A percentile compares a stretch with the other conserved stretches of the same genome.
Conservation (phyloP, 1,140 invertebrate genomes). For the Amphibalanus amphitrite region DNA sequence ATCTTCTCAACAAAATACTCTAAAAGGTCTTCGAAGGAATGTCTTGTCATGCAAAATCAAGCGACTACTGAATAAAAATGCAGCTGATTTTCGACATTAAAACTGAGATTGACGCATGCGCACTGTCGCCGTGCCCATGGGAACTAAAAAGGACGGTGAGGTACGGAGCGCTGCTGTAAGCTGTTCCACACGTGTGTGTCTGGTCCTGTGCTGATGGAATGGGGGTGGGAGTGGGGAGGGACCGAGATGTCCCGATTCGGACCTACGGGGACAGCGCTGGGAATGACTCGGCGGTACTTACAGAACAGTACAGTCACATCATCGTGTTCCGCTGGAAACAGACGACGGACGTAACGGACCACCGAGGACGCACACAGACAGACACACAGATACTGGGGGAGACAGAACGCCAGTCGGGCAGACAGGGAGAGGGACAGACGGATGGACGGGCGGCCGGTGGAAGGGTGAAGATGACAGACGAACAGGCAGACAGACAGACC, state of each 20-base stretch:
- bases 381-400: neutral
- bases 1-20: neutral
- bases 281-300: neutral
- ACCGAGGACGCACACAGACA: neutral
- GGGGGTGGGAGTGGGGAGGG: too few relatives aligned
- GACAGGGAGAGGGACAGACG: neutral
- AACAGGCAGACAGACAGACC: neutral
- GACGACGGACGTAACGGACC: neutral
- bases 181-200: neutral
- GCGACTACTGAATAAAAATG: neutral
- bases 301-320: conserved; percentile 9
- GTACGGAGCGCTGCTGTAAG: neutral
- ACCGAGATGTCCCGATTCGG: too few relatives aligned
- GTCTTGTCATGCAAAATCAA: neutral
- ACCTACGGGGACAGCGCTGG: neutral
- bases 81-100: neutral
- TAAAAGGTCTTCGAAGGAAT: neutral
- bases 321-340: conserved; percentile 9
- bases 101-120: neutral
- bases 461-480: too few relatives aligned
- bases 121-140: neutral
- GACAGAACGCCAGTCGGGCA: neutral
- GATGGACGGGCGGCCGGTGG: too few relatives aligned
- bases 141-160: neutral
- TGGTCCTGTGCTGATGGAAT: neutral